Evolutionary conservation across 2,888 invertebrate genomes (phyloP), one percentile per base, ranked within the genome.

Genomic region (Perithous albicinctus): DNA sequence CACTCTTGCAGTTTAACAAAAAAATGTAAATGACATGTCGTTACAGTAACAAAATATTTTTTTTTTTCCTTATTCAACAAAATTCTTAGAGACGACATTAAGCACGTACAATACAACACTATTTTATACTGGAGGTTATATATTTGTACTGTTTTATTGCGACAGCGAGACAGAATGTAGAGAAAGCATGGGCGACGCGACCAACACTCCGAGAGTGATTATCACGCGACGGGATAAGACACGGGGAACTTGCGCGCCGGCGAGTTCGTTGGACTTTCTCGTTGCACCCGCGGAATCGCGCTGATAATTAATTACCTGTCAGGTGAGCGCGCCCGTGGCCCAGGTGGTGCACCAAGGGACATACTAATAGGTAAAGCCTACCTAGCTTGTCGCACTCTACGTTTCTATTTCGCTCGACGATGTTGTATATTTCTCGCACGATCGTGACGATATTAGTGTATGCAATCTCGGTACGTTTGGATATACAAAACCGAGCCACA

Each of bases 211-310:
- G 85, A 87, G 56, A 88, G 88, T 89, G 89, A 90, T 91, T 89
- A 90, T 90, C 90, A 89, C 88, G 88, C 89, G 88, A 88, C 87
- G 87, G 88, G 89, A 89, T 90, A 90, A 90, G 89, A 87, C 85
- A 41, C 12, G 1, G 7, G 15, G 32, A 63, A 64, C 67, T 54
- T 32, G 35, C 20, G 64, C 8, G 32, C 41, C n/a, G 26, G 7
- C 51, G 84, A 87, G 90, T 88, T 90, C 88, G 86, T 89, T 87
- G 90, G 88, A 89, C 89, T 88, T 88, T 87, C 86, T 61, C 74
- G 72, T 74, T 69, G 64, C 23, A 35, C 35, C 26, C 29, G 59
- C 51, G 61, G 43, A 61, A 43, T 77, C 29, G 61, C 54, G 72
- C 61, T 23, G 88, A 90, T 89, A 90, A 90, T 89, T 90, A 87